Base-by-base conservation (phyloP, 2,113 vertebrate genomes). In the Paratilapia polleni region DNA sequence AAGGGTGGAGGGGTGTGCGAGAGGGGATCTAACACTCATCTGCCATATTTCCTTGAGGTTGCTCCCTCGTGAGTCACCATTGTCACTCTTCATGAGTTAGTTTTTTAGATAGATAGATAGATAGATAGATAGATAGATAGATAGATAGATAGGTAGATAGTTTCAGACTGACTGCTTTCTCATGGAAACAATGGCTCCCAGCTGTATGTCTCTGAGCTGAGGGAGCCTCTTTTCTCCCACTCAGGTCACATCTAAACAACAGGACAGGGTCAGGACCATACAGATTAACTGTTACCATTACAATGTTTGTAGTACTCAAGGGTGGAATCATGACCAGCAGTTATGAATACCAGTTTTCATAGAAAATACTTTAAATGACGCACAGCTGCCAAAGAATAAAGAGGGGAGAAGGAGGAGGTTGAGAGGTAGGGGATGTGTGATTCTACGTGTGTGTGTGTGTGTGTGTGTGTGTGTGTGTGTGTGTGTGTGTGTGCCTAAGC, bases 281-380 rank as follows among this genome's bases (percentile, higher is more conserved):
- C 89, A 89, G 88, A 93, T 93, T 89, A 92, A 88, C 66, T 70
- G 66, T 70, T 52, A 91, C 83, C 84, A 88, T 94, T 83, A 91
- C 84, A 89, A 92, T 91, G 87, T 94, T 91, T 87, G 89, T 84
- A 63, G 89, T 90, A 88, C 93, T 93, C 93, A 31, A 61, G 93
- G 93, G 94, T 87, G 89, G 90, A 91, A 93, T 94, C 91, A 93
- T 83, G 87, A 83, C 57, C 87, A 79, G 86, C 88, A 75, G 84
- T 94, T 94, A 94, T 94, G 93, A 94, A 94, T 92, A 92, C 91
- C 89, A 92, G 90, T 90, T 93, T 93, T 94, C 89, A 91, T 84
- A 83, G 86, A 91, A 83, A 85, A 83, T 84, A 88, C 79, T 87
- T 88, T 58, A 89, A 92, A 91, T 94, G 92, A 93, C 38, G 58